Conservation (phyloP, 1,140 invertebrate species). For the Trichoplusia ni region DNA sequence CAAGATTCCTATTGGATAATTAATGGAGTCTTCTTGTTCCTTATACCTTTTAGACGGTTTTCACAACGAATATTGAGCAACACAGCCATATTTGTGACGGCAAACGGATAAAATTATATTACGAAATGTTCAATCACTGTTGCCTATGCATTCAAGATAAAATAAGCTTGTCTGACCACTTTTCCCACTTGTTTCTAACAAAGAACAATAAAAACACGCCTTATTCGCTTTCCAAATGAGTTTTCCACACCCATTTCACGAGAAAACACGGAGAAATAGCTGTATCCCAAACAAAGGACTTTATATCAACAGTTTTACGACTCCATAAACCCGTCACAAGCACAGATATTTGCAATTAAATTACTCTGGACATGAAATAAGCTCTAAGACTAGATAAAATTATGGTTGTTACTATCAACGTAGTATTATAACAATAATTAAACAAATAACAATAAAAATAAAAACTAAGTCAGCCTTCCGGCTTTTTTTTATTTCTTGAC, state of each 20-base stretch:
- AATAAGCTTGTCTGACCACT: slow-evolving; percentile 25
- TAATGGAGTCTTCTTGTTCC: slow-evolving; percentile 33
- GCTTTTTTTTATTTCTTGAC: slow-evolving; percentile 76
- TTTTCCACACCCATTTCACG: slow-evolving; percentile 8
- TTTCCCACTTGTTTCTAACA: slow-evolving; percentile 17
- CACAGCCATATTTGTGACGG: slow-evolving; percentile 30
- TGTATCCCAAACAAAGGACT: slow-evolving; percentile 62
- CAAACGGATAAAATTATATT: slow-evolving; percentile 35
- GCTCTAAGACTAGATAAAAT: slow-evolving; percentile 71
- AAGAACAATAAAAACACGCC: slow-evolving; percentile 12
- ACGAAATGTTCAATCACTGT: slow-evolving; percentile 26
- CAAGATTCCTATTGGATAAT: slow-evolving; percentile 54
- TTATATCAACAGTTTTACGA: slow-evolving; percentile 71
- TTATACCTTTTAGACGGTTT: slow-evolving; percentile 23
- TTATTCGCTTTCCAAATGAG: neutral
- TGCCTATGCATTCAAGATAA: neutral
- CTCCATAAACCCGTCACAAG: slow-evolving; percentile 61
- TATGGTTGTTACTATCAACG: slow-evolving; percentile 55
- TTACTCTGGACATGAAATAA: slow-evolving; percentile 48
- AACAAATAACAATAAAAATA: slow-evolving; percentile 77
- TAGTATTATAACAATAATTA: slow-evolving; percentile 66
- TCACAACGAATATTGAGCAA: slow-evolving; percentile 28
- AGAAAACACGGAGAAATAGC: slow-evolving; percentile 17
- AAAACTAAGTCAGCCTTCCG: slow-evolving; percentile 68
- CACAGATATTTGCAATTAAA: slow-evolving; percentile 38